phyloP scores from a whole-genome alignment of 2,113 vertebrate species.

The Quiscalus mexicanus region DNA sequence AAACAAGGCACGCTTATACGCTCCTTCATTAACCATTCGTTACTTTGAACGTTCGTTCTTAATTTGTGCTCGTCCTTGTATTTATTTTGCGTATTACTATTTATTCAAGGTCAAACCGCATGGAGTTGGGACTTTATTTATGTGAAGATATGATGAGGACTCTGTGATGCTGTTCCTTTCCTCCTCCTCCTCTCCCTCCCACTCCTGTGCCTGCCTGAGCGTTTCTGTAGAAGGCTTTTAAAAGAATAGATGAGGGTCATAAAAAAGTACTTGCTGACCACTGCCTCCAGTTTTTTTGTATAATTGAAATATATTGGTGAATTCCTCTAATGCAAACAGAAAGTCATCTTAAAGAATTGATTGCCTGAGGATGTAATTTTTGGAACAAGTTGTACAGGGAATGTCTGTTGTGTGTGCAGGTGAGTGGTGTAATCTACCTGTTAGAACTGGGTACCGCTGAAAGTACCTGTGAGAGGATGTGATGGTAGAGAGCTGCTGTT shows the following conservation, averaged over 20 bases:
- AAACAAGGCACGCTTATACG: neutral
- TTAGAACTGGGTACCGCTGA: neutral
- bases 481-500: neutral
- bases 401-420: accelerated
- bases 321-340: neutral
- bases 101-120: neutral
- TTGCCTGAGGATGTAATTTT: neutral
- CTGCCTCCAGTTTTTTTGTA: neutral
- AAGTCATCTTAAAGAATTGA: neutral
- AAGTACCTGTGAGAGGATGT: neutral
- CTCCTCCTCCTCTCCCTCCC: neutral
- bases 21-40: neutral
- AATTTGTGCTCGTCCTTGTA: neutral
- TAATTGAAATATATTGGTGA: neutral
- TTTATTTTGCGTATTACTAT: neutral
- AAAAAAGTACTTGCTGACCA: conserved; percentile 3
- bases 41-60: neutral
- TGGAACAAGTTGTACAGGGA: neutral
- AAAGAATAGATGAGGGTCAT: conserved; percentile 3
- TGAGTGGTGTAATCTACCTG: neutral
- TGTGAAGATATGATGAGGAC: neutral
- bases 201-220: neutral
- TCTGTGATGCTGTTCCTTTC: neutral
- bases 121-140: conserved; percentile 2
- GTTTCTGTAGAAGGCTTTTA: neutral